Conservation (phyloP, 2,113 vertebrate genomes). For the Bucco capensis region DNA sequence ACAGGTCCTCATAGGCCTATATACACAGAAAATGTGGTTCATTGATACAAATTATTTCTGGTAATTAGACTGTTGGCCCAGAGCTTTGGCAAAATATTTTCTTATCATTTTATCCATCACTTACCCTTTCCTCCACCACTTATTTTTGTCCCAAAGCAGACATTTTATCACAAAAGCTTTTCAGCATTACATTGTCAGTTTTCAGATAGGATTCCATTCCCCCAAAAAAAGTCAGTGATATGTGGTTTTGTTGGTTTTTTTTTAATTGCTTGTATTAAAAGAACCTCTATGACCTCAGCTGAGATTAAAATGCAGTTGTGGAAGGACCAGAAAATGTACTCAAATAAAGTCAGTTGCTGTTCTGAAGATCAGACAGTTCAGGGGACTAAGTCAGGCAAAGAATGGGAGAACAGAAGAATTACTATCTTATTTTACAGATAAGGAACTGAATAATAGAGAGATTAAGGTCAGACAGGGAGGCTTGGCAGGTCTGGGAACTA, state of each 20-base stretch:
- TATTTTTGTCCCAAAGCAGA: neutral
- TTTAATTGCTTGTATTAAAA: neutral
- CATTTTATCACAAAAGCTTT: neutral
- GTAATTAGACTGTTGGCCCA: neutral
- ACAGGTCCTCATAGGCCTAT: neutral
- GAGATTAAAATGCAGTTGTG: neutral
- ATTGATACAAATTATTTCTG: neutral
- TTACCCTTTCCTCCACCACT: neutral
- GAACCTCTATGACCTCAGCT: neutral
- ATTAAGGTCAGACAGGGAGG: neutral
- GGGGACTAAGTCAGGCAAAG: neutral
- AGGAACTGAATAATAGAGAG: neutral
- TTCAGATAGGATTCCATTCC: neutral
- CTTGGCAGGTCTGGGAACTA: neutral
- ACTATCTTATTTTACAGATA: constrained; percentile 1
- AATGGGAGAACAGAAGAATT: neutral
- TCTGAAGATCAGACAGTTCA: neutral
- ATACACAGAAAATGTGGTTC: neutral
- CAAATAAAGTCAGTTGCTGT: neutral
- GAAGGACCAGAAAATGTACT: neutral
- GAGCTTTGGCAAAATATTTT: neutral
- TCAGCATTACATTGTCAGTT: neutral
- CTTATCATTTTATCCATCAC: neutral
- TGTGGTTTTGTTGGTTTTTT: neutral
- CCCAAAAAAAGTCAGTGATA: neutral